Percentiles rank a stretch among this genome's conserved stretches.
Conservation (phyloP, 2,113 vertebrate species). For the Heptranchias perlo region DNA sequence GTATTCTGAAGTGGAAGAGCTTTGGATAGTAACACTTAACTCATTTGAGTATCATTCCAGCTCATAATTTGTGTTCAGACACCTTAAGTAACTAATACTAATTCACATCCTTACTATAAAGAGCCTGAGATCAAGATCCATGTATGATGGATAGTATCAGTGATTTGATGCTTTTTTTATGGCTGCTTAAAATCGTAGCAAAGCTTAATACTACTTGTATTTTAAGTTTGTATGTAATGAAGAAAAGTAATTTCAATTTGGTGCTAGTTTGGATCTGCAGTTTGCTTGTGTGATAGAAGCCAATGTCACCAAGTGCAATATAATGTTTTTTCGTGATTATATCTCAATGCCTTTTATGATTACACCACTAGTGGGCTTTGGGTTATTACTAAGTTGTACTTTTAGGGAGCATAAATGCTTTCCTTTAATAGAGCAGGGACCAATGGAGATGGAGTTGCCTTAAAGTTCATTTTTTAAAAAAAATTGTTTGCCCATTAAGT, state of each 20-base stretch:
- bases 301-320: not conserved
- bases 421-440: not conserved
- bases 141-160: not conserved
- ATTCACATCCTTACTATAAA: not conserved
- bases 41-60: not conserved
- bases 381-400: not conserved
- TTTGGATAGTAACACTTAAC: not conserved
- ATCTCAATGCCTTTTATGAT: not conserved
- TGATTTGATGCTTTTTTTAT: not conserved
- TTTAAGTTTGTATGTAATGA: not conserved
- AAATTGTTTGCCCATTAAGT: too few species aligned
- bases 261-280: not conserved
- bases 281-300: not conserved
- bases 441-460: conserved; percentile 38
- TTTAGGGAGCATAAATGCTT: not conserved
- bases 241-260: not conserved
- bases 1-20: not conserved
- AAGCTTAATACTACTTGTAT: not conserved
- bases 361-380: not conserved
- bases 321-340: not conserved
- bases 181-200: not conserved
- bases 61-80: not conserved
- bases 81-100: not conserved
- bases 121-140: not conserved
- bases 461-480: too few species aligned